Conservation (phyloP, 2,113 vertebrate species). For the Grammomys surdaster region DNA sequence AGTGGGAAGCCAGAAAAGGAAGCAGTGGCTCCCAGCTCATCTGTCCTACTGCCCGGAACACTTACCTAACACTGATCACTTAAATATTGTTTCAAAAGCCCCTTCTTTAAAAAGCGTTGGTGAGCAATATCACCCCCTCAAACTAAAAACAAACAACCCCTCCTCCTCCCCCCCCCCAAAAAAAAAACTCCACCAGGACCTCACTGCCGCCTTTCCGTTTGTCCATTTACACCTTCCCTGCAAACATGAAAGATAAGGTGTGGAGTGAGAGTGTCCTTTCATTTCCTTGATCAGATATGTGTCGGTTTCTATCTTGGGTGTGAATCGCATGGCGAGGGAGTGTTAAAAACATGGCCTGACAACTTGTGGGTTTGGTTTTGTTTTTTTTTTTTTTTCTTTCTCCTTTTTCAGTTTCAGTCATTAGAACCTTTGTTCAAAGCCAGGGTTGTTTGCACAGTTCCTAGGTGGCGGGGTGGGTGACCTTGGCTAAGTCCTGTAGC, state of each 20-base stretch:
- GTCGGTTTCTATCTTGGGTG: conserved; percentile 57
- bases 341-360: not conserved
- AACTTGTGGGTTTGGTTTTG: not conserved
- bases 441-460: conserved; percentile 33
- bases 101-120: not conserved
- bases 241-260: conserved; percentile 52
- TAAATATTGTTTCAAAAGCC: not conserved
- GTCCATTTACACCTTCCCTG: conserved; percentile 58
- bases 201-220: conserved; percentile 50
- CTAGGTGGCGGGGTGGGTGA: not conserved
- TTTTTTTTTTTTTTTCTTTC: too few relatives aligned
- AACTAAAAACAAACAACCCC: not conserved
- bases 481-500: not conserved
- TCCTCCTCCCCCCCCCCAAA: not conserved
- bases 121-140: not conserved
- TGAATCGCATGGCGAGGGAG: conserved; percentile 4
- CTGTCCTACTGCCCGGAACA: not conserved
- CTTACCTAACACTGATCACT: not conserved
- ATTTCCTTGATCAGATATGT: conserved; percentile 63
- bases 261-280: conserved; percentile 30
- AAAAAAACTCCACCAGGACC: not conserved
- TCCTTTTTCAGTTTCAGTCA: not conserved
- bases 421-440: conserved; percentile 32
- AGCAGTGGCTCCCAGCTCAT: not conserved
- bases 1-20: not conserved